Evolutionary conservation across 2,113 vertebrate species (phyloP).

Genomic region (Eudyptes chrysolophus): DNA sequence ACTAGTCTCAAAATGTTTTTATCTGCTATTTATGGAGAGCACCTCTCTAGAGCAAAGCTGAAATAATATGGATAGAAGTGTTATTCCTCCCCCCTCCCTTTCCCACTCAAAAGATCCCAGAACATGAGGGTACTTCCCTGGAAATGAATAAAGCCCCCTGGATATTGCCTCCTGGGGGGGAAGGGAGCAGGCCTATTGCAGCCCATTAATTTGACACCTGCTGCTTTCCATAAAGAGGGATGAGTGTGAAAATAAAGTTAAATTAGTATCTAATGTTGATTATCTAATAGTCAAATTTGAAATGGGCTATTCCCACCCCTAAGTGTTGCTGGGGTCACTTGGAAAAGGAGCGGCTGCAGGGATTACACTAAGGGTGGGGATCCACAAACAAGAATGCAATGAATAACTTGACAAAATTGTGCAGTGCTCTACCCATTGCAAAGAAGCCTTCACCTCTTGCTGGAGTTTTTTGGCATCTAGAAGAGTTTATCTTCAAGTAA

Average conservation of each 20-base stretch:
- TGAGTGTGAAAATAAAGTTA: not conserved
- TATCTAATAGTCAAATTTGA: not conserved
- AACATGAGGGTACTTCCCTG: not conserved
- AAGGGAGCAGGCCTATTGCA: not conserved
- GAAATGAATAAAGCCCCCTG: not conserved
- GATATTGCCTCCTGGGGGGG: not conserved
- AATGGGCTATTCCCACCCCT: not conserved
- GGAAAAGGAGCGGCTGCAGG: not conserved
- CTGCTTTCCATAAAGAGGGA: not conserved
- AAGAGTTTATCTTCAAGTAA: constrained; percentile 48
- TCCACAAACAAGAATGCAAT: not conserved
- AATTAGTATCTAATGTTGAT: not conserved
- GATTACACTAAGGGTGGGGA: not conserved
- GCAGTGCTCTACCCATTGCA: not conserved
- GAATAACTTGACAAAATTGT: constrained; percentile 3
- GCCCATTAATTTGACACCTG: not conserved
- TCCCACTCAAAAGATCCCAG: not conserved
- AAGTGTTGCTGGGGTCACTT: not conserved
- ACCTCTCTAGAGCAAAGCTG: not conserved
- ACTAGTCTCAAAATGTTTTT: not conserved
- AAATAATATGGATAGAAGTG: not conserved
- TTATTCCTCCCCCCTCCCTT: not conserved
- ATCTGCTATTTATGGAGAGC: not conserved
- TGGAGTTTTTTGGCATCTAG: constrained; percentile 43
- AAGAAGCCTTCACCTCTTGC: constrained; percentile 60